phyloP scores from a whole-genome alignment of 2,113 vertebrate genomes.

The Apistogramma diplotaenia region DNA sequence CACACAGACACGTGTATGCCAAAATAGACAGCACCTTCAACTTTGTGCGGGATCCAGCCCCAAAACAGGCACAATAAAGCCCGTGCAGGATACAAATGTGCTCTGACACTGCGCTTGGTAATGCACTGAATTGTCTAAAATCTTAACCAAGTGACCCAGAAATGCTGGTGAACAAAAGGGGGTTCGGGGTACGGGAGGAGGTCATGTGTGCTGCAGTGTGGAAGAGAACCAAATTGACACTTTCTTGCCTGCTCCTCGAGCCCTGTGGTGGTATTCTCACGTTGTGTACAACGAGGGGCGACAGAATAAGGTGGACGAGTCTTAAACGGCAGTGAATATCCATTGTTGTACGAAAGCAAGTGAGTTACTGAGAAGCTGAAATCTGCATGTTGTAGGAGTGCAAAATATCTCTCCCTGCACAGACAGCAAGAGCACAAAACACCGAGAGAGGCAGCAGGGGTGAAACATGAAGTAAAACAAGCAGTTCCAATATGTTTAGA shows the following conservation, averaged over 20 bases:
- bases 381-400: slow-evolving; percentile 15
- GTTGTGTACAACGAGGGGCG: neutral
- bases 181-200: slow-evolving; percentile 12
- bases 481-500: slow-evolving; percentile 65
- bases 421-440: neutral
- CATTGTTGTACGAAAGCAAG: slow-evolving; percentile 22
- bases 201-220: slow-evolving; percentile 46
- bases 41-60: slow-evolving; percentile 13
- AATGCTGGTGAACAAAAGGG: slow-evolving; percentile 41
- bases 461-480: slow-evolving; percentile 62
- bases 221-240: slow-evolving; percentile 49
- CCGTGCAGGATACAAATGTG: slow-evolving; percentile 57
- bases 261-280: slow-evolving; percentile 23
- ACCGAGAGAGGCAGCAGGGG: slow-evolving; percentile 18
- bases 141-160: slow-evolving; percentile 74
- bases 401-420: slow-evolving; percentile 27
- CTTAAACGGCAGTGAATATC: neutral
- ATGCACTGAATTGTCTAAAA: slow-evolving; percentile 68
- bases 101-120: slow-evolving; percentile 64
- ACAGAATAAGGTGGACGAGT: slow-evolving; percentile 20
- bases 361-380: slow-evolving; percentile 6
- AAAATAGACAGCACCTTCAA: slow-evolving; percentile 34
- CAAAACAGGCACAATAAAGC: slow-evolving; percentile 33
- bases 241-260: slow-evolving; percentile 27
- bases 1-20: slow-evolving; percentile 23